phyloP scores from a whole-genome alignment of 2,113 vertebrate species.

The Ellobius talpinus region DNA sequence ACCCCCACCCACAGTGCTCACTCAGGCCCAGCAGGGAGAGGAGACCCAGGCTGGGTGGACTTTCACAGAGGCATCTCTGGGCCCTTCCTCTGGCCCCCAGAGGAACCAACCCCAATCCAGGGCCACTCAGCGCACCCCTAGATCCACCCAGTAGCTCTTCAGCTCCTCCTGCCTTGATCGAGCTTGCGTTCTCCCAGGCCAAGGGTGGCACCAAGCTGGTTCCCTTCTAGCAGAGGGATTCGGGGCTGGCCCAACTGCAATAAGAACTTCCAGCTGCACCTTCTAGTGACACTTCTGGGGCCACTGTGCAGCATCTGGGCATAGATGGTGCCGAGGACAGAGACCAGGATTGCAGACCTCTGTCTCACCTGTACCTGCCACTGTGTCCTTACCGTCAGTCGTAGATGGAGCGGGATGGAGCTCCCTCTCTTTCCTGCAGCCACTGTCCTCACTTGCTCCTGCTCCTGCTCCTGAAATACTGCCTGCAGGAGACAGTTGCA shows the following conservation, averaged over 20 bases:
- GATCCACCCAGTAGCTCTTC: not conserved
- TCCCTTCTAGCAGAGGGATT: not conserved
- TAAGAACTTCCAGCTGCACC: not conserved
- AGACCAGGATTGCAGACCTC: not conserved
- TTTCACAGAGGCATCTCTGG: not conserved
- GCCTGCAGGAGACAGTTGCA: accelerated
- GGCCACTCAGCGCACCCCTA: not conserved
- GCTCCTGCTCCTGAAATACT: accelerated
- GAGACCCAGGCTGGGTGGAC: not conserved
- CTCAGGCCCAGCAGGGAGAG: too few relatives aligned
- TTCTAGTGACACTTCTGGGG: not conserved
- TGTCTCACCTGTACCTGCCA: not conserved
- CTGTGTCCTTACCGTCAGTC: accelerated
- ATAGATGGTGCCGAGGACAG: not conserved
- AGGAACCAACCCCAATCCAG: not conserved
- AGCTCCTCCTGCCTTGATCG: not conserved
- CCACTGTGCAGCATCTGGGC: not conserved
- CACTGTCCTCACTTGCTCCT: accelerated
- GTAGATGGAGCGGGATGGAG: not conserved
- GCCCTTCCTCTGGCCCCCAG: not conserved
- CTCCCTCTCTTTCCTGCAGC: not conserved
- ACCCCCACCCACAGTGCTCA: not conserved
- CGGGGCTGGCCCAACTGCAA: not conserved
- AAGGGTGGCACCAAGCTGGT: too few relatives aligned
- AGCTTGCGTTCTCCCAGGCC: not conserved